Evolutionary conservation across 2,888 invertebrate genomes (phyloP).

Genomic region (Pristionchus mayeri): DNA sequence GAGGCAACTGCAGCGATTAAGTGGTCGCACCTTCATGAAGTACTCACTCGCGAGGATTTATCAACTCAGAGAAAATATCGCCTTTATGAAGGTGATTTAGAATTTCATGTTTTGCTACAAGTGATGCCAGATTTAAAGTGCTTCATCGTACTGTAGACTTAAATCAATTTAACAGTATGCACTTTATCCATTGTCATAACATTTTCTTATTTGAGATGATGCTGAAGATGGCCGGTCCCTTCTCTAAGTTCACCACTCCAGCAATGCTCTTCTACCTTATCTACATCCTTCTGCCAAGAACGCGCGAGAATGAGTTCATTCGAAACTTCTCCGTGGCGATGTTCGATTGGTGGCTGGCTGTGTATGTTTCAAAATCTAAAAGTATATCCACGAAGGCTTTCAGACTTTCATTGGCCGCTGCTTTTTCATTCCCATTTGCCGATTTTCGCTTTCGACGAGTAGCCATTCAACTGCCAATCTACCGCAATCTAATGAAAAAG

Average conservation of each 20-base stretch:
- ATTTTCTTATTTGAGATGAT: background rate
- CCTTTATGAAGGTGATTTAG: background rate
- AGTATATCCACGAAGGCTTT: background rate
- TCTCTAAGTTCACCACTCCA: background rate
- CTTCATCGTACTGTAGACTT: too few species aligned
- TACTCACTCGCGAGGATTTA: background rate
- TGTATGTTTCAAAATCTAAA: background rate
- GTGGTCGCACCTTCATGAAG: background rate
- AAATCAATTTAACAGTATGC: too few species aligned
- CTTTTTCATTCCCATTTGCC: background rate
- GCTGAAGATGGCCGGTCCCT: background rate
- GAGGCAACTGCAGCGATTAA: background rate
- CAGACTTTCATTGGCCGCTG: background rate
- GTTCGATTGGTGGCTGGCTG: conserved; percentile 28
- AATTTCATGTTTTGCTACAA: too few species aligned
- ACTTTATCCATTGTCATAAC: too few species aligned
- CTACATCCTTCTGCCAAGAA: conserved; percentile 3
- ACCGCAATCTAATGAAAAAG: background rate
- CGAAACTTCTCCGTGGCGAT: background rate
- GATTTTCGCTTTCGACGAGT: conserved; percentile 9
- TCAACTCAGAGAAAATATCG: background rate
- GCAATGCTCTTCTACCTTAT: conserved; percentile 5
- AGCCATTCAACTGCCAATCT: background rate
- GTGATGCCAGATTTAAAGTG: too few species aligned
- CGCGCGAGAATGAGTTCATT: background rate